phyloP scores from a whole-genome alignment of 1,140 invertebrate species.

The Brachionus paranguensis region DNA sequence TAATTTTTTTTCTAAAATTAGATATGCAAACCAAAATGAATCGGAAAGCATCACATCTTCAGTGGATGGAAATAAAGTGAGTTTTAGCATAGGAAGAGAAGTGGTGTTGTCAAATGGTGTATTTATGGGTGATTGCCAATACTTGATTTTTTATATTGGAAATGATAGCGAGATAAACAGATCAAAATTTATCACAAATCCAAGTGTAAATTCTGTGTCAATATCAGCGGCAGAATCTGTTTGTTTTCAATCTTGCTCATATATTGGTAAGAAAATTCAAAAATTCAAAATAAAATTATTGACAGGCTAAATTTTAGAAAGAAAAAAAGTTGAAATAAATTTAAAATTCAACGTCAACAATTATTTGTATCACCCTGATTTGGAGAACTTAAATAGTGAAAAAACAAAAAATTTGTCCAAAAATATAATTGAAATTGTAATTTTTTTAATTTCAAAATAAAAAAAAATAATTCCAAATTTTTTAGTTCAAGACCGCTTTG shows the following conservation, averaged over 20 bases:
- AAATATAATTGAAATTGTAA: not conserved
- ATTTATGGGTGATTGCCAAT: not conserved
- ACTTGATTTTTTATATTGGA: not conserved
- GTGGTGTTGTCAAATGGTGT: not conserved
- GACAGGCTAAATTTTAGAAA: not conserved
- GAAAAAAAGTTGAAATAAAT: not conserved
- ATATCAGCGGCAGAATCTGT: not conserved
- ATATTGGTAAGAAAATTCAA: not conserved
- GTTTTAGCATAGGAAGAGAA: not conserved
- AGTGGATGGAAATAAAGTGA: not conserved
- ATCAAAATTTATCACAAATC: not conserved
- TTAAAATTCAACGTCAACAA: constrained; percentile 5
- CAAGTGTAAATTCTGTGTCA: not conserved
- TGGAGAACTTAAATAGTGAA: not conserved
- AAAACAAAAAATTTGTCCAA: not conserved
- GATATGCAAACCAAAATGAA: not conserved
- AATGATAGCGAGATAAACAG: not conserved
- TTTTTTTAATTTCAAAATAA: too few relatives aligned
- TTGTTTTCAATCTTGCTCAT: not conserved
- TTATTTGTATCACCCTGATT: constrained; percentile 3
- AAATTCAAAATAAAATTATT: not conserved
- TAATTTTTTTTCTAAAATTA: not conserved
- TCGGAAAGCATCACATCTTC: not conserved
- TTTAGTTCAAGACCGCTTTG: not conserved
- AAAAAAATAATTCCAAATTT: not conserved